Base-by-base conservation (phyloP, 1,140 invertebrate genomes). In the Tenebrio molitor region DNA sequence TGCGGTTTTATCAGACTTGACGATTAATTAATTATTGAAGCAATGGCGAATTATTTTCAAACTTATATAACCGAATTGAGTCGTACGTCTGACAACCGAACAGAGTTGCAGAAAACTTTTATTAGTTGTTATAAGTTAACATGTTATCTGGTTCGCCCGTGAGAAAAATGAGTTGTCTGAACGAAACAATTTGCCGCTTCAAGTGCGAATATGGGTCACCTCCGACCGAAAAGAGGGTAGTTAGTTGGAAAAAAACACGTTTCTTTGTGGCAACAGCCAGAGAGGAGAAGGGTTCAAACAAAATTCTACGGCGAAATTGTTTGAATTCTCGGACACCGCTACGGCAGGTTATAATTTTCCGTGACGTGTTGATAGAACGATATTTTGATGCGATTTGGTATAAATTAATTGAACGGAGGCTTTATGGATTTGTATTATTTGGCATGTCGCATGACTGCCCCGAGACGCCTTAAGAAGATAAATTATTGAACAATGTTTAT, bases 401-500 rank as follows among this genome's bases (percentile, higher is more conserved):
- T 58, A 29, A 58, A 29, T 14, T 1, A 29, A 50, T 17, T 7
- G 41, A 44, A 44, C 16, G 41, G n/a, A 3, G 15, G 2, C 6
- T 50, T 50, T 50, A 2, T 39, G n/a, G n/a, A 39, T 39, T 39
- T 39, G 4, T 39, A 39, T 33, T 7, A 29, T 23, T 58, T 25
- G 50, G n/a, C n/a, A 58, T 58, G 50, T 25, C 50, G 50, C 50
- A 29, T 58, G 19, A 58, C 19, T 58, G 50, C n/a, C 2, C 29
- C 50, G 19, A 58, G 8, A 29, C 21, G 23, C 23, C 19, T 6
- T 58, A 58, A 58, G 23, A 29, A 58, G 50, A 29, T 58, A 58
- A 58, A 58, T 29, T 58, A 58, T 58, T 25, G 21, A 33, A 33
- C 50, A 19, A 58, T 58, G 50, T 29, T 58, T 58, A 58, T 58